Conservation (phyloP, 2,888 invertebrate species). For the Cataglyphis livida region DNA sequence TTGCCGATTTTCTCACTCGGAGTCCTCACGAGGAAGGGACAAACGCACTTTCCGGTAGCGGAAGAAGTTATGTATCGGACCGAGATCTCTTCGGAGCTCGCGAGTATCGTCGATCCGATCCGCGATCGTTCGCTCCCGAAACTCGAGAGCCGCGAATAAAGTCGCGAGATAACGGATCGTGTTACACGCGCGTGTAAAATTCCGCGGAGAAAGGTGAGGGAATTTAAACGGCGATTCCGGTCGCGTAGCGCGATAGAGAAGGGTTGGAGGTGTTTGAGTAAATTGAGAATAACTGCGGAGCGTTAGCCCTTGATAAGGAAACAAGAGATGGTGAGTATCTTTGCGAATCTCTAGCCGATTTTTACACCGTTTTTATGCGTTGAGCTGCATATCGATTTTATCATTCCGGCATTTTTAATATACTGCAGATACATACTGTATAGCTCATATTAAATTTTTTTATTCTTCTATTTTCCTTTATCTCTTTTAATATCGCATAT, state of each 20-base stretch:
- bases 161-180: slow-evolving; percentile 45
- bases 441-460: neutral
- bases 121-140: slow-evolving; percentile 24
- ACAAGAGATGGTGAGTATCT: neutral
- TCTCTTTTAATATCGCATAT: neutral
- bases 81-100: slow-evolving; percentile 24
- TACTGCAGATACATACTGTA: neutral
- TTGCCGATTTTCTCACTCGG: slow-evolving; percentile 72
- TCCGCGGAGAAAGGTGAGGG: neutral
- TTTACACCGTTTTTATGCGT: neutral
- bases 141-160: slow-evolving; percentile 37
- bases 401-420: neutral
- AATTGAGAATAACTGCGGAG: neutral
- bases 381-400: neutral
- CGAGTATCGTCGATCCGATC: slow-evolving; percentile 19
- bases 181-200: slow-evolving; percentile 10
- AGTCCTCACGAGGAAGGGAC: slow-evolving; percentile 55
- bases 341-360: neutral
- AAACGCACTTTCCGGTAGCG: slow-evolving; percentile 72
- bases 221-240: slow-evolving; percentile 20
- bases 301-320: slow-evolving; percentile 28
- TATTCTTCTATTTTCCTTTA: neutral
- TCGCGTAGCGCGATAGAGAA: neutral
- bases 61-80: slow-evolving; percentile 58
- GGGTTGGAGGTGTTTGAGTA: slow-evolving; percentile 4